These are phyloP conservation scores for Epizoanthus scotinus DNA, from an alignment of 92 coral and sea anemone genomes.

Conservation along the genomic window DNA sequence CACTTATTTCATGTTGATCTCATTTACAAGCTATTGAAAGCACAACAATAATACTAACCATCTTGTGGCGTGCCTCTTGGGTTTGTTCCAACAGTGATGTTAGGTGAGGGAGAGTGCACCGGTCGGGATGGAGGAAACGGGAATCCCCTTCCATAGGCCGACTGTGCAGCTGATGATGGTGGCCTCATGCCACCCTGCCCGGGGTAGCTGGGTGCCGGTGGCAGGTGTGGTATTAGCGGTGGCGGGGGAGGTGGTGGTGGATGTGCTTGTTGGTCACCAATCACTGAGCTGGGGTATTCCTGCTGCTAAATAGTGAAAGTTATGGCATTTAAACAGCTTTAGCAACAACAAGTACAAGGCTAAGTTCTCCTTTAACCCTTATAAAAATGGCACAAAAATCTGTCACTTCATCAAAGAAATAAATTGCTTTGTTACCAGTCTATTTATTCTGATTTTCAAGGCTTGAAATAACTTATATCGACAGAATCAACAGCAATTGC, in stretches of 20 bases:
- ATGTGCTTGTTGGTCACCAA: conserved; percentile 59
- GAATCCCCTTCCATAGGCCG: conserved; percentile 20
- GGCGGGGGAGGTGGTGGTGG: conserved; percentile 50
- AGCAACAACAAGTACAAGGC: too few relatives aligned
- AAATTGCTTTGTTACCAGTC: too few relatives aligned
- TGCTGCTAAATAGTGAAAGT: not conserved
- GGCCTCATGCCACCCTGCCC: conserved; percentile 43
- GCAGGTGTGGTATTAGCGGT: conserved; percentile 55
- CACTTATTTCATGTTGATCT: too few relatives aligned
- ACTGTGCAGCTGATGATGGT: conserved; percentile 12
- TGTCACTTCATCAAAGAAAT: too few relatives aligned
- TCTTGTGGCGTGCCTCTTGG: conserved; percentile 68
- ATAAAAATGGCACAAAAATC: too few relatives aligned
- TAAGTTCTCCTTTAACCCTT: not conserved
- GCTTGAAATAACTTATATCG: too few relatives aligned
- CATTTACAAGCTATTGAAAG: not conserved
- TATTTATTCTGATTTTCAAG: too few relatives aligned
- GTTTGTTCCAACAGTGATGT: conserved; percentile 80
- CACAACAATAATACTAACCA: conserved; percentile 46
- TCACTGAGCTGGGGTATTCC: conserved; percentile 62
- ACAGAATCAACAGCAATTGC: too few relatives aligned
- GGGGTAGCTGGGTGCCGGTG: conserved; percentile 53
- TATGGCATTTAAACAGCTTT: too few relatives aligned
- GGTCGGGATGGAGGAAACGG: conserved; percentile 55
- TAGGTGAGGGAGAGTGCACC: conserved; percentile 86